These are phyloP conservation scores for Notarius quadriscutis DNA, from an alignment of 2,113 vertebrate species.

Conservation along the genomic window DNA sequence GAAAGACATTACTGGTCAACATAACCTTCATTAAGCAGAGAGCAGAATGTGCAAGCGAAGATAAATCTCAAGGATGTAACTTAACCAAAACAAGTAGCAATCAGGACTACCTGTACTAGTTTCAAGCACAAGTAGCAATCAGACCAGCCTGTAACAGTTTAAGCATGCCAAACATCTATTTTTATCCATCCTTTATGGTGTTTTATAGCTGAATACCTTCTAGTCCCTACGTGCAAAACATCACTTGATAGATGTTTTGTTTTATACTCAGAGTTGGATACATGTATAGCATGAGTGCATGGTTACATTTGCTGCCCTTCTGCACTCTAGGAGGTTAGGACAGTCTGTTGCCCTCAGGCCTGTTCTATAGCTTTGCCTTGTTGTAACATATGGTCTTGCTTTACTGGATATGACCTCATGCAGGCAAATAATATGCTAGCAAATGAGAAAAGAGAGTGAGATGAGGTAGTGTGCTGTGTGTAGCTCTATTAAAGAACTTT, in stretches of 20 bases:
- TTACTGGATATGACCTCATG: slow-evolving; percentile 63
- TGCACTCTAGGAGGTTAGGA: slow-evolving; percentile 32
- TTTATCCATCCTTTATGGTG: neutral
- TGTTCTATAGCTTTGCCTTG: slow-evolving; percentile 14
- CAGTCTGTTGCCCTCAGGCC: slow-evolving; percentile 27
- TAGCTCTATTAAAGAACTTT: slow-evolving; percentile 57
- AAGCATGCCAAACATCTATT: too few species aligned
- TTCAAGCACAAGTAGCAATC: too few species aligned
- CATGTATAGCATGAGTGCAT: neutral
- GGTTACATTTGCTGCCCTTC: neutral
- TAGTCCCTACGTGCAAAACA: neutral
- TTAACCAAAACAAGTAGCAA: too few species aligned
- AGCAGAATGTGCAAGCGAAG: too few species aligned
- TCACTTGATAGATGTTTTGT: slow-evolving; percentile 3
- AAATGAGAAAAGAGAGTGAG: slow-evolving; percentile 44
- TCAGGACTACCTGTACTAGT: too few species aligned
- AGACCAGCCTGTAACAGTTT: too few species aligned
- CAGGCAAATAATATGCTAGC: slow-evolving; percentile 44
- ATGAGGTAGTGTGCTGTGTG: slow-evolving; percentile 38
- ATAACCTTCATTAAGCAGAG: too few species aligned
- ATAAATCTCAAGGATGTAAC: too few species aligned
- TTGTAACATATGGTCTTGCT: slow-evolving; percentile 53
- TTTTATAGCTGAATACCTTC: neutral
- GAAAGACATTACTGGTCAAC: too few species aligned
- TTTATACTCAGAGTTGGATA: neutral